phyloP scores from a whole-genome alignment of 2,113 vertebrate species.

The Neotoma lepida region DNA sequence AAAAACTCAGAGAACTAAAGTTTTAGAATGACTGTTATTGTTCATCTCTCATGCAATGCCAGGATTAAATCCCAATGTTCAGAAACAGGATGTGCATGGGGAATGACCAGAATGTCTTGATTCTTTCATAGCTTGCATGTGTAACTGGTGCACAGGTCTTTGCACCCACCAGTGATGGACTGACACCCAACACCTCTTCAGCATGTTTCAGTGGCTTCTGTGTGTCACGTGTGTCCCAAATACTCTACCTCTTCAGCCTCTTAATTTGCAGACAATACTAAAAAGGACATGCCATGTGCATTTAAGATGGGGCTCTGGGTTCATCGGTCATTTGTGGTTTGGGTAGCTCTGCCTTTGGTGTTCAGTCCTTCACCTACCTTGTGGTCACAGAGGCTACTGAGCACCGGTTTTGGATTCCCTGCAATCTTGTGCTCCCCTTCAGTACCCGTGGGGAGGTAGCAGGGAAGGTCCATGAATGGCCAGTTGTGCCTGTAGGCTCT shows the following conservation, averaged over 20 bases:
- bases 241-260: neutral
- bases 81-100: neutral
- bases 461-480: neutral
- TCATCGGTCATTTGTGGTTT: neutral
- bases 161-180: neutral
- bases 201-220: neutral
- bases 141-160: neutral
- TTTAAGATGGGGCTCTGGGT: neutral
- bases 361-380: neutral
- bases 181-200: fast-evolving
- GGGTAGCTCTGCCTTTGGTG: neutral
- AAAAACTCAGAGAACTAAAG: neutral
- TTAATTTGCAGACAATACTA: neutral
- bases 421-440: too few species aligned
- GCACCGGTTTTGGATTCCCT: neutral
- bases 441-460: too few species aligned
- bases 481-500: neutral
- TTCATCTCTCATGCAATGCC: neutral
- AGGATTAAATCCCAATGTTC: neutral
- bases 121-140: neutral
- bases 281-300: neutral
- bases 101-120: neutral
- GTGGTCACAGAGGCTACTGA: neutral
- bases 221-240: neutral
- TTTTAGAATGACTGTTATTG: neutral